These are phyloP conservation scores for Crepidodera aurea DNA, from an alignment of 2,888 invertebrate genomes.

Conservation along the genomic window DNA sequence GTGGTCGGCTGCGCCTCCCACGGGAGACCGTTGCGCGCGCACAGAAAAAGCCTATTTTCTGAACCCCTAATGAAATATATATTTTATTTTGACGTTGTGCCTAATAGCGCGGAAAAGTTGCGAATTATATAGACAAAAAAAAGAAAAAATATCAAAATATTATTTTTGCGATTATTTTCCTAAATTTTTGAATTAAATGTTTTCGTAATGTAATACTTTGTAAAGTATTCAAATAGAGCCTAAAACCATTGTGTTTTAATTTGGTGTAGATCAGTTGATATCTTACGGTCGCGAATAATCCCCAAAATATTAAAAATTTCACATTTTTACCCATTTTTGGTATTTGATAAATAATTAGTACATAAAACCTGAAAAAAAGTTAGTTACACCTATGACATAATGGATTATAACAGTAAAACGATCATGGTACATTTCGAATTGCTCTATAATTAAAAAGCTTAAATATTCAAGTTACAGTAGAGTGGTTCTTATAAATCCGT, in stretches of 20 bases:
- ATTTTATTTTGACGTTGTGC: no score
- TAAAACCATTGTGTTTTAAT: not conserved
- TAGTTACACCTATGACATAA: not conserved
- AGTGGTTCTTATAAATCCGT: slow-evolving; percentile 8
- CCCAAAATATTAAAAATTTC: not conserved
- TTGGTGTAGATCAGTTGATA: not conserved
- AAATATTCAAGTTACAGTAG: slow-evolving; percentile 7
- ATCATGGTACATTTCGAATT: not conserved
- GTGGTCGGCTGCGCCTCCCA: no score
- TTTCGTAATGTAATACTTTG: not conserved
- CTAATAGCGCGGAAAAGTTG: no score
- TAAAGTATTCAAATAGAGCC: not conserved
- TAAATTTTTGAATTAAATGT: slow-evolving; percentile 5
- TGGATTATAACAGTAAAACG: not conserved
- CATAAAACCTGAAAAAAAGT: not conserved
- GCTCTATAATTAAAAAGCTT: slow-evolving; percentile 8
- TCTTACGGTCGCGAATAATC: not conserved
- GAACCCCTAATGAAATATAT: no score
- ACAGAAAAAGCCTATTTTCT: no score
- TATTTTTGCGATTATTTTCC: not conserved
- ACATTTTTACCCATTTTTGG: no score
- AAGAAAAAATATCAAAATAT: no score
- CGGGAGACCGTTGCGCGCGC: no score
- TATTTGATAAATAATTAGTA: not conserved
- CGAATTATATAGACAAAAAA: no score